Evolutionary conservation across 1,140 invertebrate genomes (phyloP), one percentile per base, ranked within the genome.

Genomic region (Dermatophagoides farinae): DNA sequence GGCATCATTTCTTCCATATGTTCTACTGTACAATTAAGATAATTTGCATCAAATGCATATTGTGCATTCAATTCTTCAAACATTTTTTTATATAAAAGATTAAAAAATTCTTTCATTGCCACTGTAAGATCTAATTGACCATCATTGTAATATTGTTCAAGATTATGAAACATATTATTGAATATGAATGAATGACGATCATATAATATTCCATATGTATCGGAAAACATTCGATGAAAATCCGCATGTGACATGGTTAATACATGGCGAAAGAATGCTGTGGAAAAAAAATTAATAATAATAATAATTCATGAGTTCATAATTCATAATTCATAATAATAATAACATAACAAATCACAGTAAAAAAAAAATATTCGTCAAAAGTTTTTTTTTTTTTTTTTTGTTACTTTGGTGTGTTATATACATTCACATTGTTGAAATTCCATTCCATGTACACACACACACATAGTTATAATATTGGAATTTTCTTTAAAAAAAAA

Each of bases 171-270:
- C 43, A 97, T 78, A 67, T 90, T 82, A 44, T 81, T 82, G 74
- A 97, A 97, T 18, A 97, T 83, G 68, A 86, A 82, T 5, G 89
- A 78, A 70, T 97, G 90, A 68, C 89, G 82, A 68, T 93, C 84
- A 76, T 97, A 97, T 58, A 95, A 80, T 68, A 88, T 82, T 11
- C 92, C 92, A 73, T 97, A 97, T 1, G 91, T 95, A 66, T 80
- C 79, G 66, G 85, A 83, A 76, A 95, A 97, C 89, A 96, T 95
- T 39, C 82, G 79, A 71, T 96, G 85, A 70, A 96, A 88, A 69
- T 85, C 86, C 65, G 75, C 76, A 66, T 86, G 83, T 8, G 89
- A 88, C 64, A 82, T 80, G 62, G 80, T 77, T 70, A 97, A 74
- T 62, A 95, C 76, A 55, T 85, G 80, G 65, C 79, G 80, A 76